Base-by-base conservation (phyloP, 2,797 vertebrate genomes). In the Liparis tanakae region DNA sequence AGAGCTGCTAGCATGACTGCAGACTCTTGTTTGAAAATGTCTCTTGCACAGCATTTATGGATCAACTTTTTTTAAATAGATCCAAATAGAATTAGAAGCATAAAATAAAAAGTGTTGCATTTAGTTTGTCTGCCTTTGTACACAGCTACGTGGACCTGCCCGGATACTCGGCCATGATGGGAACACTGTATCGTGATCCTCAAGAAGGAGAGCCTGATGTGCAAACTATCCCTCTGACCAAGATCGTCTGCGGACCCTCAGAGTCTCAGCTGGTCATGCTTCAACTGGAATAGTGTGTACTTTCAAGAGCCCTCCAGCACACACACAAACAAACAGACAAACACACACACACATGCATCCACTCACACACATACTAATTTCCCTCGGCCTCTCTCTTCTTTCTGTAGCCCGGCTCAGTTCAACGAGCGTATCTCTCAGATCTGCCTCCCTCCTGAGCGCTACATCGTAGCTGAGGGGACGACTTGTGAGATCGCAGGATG, bases 211-310 rank as follows among this genome's bases (percentile, higher is more conserved):
- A 99, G 25, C 95, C 97, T 0, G 86, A 89, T 7, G 92, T 92
- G 62, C 97, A 99, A 88, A 92, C 67, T 78, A 94, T 98, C 65
- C 85, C 95, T 18, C 94, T 99, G 3, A 65, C 80, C 34, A 96
- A 94, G 88, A 95, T 98, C 0, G 92, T 97, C 73, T 99, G 98
- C 0, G 98, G 98, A 30, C 98, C 98, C 1, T 95, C 96, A 0
- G 95, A 95, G 78, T 99, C 98, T 48, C 95, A 96, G 76, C 93
- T 99, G 79, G 96, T 99, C 87, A 95, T 99, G 94, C 94, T 99
- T 70, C 96, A 98, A 85, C 92, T 99, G 77, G 95, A 93, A 44
- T 92, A 84, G 98, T 98, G 88, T 73, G 85, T 78, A 76, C 62
- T 67, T 48, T 72, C 36, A 53, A 20, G 10, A 62, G 44, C 37